Evolutionary conservation across 2,113 vertebrate species (phyloP).

Genomic region (Dryoscopus gambensis): DNA sequence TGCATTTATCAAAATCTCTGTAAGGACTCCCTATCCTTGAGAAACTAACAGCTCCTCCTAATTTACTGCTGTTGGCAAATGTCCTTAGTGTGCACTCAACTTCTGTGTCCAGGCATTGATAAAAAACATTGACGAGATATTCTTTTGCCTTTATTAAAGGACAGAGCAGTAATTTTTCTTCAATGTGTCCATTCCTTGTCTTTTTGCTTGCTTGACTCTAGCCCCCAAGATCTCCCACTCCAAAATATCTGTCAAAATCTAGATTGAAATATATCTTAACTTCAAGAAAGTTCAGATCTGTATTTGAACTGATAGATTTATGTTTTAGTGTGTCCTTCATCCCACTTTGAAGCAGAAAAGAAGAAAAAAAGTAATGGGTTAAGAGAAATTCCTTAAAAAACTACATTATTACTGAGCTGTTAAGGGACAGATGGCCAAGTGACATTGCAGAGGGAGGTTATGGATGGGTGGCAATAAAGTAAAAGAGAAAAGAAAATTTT

Average conservation of each 20-base stretch:
- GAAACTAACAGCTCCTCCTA: neutral
- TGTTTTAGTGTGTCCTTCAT: neutral
- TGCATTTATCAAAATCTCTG: neutral
- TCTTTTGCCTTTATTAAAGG: neutral
- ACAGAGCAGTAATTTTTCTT: neutral
- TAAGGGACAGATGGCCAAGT: neutral
- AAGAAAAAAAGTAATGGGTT: accelerated
- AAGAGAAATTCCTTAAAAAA: neutral
- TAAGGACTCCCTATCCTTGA: neutral
- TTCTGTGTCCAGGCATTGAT: neutral
- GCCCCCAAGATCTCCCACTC: accelerated
- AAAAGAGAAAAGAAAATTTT: neutral
- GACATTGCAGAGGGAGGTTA: neutral
- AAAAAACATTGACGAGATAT: neutral
- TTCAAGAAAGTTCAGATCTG: neutral
- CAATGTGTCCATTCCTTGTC: neutral
- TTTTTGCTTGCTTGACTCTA: neutral
- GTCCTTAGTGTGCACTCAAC: neutral
- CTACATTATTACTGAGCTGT: neutral
- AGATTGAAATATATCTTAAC: neutral
- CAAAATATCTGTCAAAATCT: neutral
- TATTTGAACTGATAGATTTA: neutral
- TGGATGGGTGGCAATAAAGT: neutral
- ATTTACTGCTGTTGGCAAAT: neutral
- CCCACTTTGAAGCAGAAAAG: neutral